phyloP scores from a whole-genome alignment of 2,113 vertebrate genomes.

The Marmota monax region DNA sequence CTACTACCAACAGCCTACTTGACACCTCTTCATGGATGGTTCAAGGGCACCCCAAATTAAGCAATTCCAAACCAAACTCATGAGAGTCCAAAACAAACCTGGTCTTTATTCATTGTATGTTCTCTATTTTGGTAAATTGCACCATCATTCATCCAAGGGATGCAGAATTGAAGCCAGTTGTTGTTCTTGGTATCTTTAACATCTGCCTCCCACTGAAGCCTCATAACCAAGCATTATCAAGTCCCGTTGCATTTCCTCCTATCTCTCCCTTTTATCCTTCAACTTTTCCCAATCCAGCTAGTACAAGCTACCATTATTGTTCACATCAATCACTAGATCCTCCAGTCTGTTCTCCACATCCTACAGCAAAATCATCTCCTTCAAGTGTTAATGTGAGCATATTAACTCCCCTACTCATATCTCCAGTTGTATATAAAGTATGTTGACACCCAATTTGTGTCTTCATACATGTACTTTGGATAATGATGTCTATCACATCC shows the following conservation, averaged over 20 bases:
- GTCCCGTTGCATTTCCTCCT: neutral
- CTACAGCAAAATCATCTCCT: conserved; percentile 33
- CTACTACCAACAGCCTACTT: neutral
- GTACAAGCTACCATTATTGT: neutral
- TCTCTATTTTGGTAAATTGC: neutral
- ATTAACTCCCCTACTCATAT: neutral
- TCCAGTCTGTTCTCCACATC: neutral
- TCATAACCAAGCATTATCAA: neutral
- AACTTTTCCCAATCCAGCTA: conserved; percentile 22
- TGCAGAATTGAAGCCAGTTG: neutral
- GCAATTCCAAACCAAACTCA: conserved; percentile 22
- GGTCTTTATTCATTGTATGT: neutral
- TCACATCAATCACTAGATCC: neutral
- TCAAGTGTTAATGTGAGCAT: neutral
- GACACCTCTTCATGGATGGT: neutral
- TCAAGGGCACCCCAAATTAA: neutral
- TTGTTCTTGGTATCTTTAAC: neutral
- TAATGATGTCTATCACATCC: too few species aligned
- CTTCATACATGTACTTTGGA: too few species aligned
- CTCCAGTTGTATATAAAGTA: too few species aligned
- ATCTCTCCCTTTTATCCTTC: neutral
- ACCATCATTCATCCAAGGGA: neutral
- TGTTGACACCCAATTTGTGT: too few species aligned
- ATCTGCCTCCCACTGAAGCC: neutral
- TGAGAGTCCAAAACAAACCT: neutral